These are phyloP conservation scores for Crematogaster levior DNA, from an alignment of 2,888 invertebrate genomes.

Conservation along the genomic window DNA sequence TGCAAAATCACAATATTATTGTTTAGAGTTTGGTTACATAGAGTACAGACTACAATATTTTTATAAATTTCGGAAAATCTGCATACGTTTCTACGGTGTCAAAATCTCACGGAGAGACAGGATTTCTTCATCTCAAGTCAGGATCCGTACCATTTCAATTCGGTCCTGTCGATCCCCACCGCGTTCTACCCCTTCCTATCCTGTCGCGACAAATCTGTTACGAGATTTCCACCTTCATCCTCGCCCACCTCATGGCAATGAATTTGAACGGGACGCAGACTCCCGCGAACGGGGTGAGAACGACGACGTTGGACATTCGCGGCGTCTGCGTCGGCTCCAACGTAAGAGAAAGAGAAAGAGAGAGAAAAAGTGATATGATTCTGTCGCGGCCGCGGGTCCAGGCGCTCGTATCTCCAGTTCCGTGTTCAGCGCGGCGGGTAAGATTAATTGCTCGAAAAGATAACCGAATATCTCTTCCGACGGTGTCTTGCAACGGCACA, in stretches of 20 bases:
- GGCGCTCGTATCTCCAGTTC: neutral
- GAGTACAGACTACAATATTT: neutral
- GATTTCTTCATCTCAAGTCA: neutral
- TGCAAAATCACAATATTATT: neutral
- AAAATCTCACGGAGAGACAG: neutral
- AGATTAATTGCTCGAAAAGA: neutral
- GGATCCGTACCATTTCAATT: conserved; percentile 2
- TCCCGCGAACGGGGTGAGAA: conserved; percentile 28
- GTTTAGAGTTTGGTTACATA: neutral
- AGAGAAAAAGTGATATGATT: neutral
- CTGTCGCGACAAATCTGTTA: conserved; percentile 44
- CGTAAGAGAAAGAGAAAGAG: neutral
- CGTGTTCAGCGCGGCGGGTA: neutral
- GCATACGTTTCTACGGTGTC: neutral
- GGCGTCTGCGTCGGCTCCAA: conserved; percentile 6
- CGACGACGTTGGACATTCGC: conserved; percentile 20
- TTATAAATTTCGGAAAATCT: neutral
- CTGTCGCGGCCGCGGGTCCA: neutral
- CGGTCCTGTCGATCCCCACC: conserved; percentile 36
- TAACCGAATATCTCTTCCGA: neutral
- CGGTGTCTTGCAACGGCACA: neutral
- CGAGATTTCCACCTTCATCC: conserved; percentile 45
- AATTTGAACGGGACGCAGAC: conserved; percentile 49
- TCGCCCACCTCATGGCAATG: conserved; percentile 49
- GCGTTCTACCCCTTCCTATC: neutral